Evolutionary conservation across 2,113 vertebrate genomes (phyloP), one percentile per base, ranked within the genome.

Genomic region (Ploceus nigricollis): DNA sequence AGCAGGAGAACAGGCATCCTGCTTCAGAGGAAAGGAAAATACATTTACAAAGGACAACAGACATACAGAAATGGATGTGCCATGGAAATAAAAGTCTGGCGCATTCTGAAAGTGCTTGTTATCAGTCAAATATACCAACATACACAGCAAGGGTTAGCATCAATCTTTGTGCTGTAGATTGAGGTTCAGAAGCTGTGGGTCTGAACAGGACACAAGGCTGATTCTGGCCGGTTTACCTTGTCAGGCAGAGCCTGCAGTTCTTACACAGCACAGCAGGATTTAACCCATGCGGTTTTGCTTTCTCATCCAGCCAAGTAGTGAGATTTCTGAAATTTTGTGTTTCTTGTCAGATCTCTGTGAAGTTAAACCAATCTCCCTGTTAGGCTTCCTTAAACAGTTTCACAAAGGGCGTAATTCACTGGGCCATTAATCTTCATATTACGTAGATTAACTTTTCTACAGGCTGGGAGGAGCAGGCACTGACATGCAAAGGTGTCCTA

Each of bases 151-250:
- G 18, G 28, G 19, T 57, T 65, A 61, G 21, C 56, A 58, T 54
- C 65, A 42, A 3, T 39, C 27, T 16, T 23, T 2, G 4, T 8
- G 21, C 48, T 56, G 35, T 2, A 21, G 51, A 13, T 0, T 13
- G 42, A 50, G 8, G 19, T 27, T 76, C 44, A 75, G 44, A 17
- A 91, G 35, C 22, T n/a, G 8, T 7, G 39, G 13, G 9, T 75
- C 20, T 40, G 27, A 65, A 13, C 1, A 60, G 39, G 45, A 21
- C 17, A 58, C 16, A 27, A 60, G 44, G 33, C 28, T 58, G 20
- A 5, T 22, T 40, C 63, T 58, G 58, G 28, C 8, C 18, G 24
- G 3, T 11, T 77, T 37, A 11, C 9, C 13, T 30, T 11, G 44
- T 13, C 56, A 78, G 44, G 77, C 18, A 64, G 13, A 2, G 0